A percentile compares a stretch with the other conserved stretches of the same genome.
Conservation (phyloP, 2,113 vertebrate species). For the human (Homo sapiens) region DNA sequence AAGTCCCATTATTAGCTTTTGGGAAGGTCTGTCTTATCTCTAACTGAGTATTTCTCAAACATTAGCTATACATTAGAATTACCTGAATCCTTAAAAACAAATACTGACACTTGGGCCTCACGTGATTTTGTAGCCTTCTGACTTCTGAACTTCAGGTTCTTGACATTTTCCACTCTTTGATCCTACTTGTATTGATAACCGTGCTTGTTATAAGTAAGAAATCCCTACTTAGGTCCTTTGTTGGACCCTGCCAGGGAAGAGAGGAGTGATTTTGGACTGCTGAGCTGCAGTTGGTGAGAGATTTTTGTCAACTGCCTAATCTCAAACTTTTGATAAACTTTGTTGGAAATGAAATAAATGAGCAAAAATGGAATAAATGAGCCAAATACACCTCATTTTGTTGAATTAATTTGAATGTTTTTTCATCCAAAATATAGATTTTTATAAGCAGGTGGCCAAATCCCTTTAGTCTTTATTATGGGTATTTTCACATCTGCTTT, state of each 20-base stretch:
- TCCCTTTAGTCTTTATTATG: constrained; percentile 1
- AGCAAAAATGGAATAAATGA: constrained; percentile 34
- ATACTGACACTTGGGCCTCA: background rate
- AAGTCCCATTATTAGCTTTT: background rate
- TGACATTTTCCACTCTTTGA: background rate
- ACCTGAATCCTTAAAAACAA: background rate
- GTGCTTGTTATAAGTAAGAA: background rate
- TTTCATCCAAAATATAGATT: background rate
- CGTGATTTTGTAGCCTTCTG: background rate
- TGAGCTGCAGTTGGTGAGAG: background rate
- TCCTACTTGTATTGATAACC: background rate
- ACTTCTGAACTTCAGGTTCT: background rate
- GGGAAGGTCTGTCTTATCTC: background rate
- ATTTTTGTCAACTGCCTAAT: background rate
- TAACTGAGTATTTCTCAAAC: background rate
- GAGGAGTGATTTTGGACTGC: background rate
- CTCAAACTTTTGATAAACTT: background rate
- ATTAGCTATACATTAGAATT: background rate
- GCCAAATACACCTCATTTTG: background rate
- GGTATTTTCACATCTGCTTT: constrained; percentile 59
- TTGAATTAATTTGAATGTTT: background rate
- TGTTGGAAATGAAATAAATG: background rate
- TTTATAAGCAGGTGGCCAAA: background rate
- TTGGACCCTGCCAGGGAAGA: background rate
- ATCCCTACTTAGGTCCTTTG: background rate